Conservation (phyloP, 2,113 vertebrate genomes). For the Struthio camelus region DNA sequence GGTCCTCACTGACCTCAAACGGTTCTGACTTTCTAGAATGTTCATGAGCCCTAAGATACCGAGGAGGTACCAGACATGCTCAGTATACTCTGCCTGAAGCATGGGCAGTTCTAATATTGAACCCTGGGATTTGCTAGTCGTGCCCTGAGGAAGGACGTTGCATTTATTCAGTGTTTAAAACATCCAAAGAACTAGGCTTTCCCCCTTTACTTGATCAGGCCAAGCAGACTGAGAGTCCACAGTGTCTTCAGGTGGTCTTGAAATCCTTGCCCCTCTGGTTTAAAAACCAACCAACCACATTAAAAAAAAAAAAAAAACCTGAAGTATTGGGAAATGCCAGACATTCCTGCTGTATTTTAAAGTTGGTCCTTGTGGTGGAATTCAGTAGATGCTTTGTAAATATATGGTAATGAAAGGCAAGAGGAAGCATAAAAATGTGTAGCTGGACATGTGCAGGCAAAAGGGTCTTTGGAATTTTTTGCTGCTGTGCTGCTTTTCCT, state of each 20-base stretch:
- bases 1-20: not conserved
- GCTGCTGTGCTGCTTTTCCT: not conserved
- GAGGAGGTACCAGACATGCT: not conserved
- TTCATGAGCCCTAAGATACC: not conserved
- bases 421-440: not conserved
- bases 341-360: not conserved
- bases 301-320: not conserved
- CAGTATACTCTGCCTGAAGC: not conserved
- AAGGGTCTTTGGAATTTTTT: not conserved
- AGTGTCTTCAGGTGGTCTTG: not conserved
- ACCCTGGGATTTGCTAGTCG: rapidly evolving
- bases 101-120: not conserved
- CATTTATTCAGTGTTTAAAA: not conserved
- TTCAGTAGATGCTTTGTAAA: not conserved
- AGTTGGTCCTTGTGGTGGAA: not conserved
- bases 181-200: not conserved
- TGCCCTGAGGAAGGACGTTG: not conserved
- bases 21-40: not conserved
- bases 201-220: not conserved
- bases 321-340: not conserved
- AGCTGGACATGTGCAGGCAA: rapidly evolving
- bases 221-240: not conserved
- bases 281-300: too few species aligned
- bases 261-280: not conserved
- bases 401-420: not conserved